Base-by-base conservation (phyloP, 2,888 invertebrate species). In the Limnephilus auricula region DNA sequence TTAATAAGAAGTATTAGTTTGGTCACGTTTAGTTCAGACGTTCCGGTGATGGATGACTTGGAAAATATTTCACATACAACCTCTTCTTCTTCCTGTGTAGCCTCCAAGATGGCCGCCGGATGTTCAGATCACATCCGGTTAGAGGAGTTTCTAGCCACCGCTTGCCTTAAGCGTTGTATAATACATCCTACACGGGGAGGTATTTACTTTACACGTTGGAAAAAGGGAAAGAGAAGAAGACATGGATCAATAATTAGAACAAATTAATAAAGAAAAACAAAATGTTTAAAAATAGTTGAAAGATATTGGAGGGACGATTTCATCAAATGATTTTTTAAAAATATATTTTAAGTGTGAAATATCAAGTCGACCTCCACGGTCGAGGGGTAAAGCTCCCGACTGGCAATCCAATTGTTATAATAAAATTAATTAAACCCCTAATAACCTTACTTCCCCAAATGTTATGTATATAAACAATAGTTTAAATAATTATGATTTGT, bases 1-100 rank as follows among this genome's bases (percentile, higher is more conserved):
- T 82, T 82, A 82, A 82, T 82, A 82, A 34, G 31, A 25, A 34
- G 82, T 34, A 37, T 32, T 82, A 34, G 82, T 34, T 82, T 82
- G 25, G 82, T 34, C 82, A 82, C 34, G 82, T 82, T 82, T 34
- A 82, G 82, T 18, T 32, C 25, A 34, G 82, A 82, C 82, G 82
- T 34, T 82, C 34, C 18, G 82, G 25, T 82, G 82, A 82, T 82
- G 82, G 82, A 82, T 82, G 34, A 82, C 82, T 82, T 82, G 25
- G 82, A 82, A 82, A 82, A 82, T 82, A 82, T 82, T 82, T 82
- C 82, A 82, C 34, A 82, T 82, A 34, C 15, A 25, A 32, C 82
- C 82, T 25, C 82, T 34, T 31, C 80, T 13, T 31, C 80, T 32
- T 80, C 18, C 31, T 31, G 31, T 80, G n/a, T 25, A 82, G 32